Percentiles rank a stretch among this genome's conserved stretches.
Evolutionary conservation across 1,140 invertebrate species (phyloP).

Genomic region (Penaeus chinensis): DNA sequence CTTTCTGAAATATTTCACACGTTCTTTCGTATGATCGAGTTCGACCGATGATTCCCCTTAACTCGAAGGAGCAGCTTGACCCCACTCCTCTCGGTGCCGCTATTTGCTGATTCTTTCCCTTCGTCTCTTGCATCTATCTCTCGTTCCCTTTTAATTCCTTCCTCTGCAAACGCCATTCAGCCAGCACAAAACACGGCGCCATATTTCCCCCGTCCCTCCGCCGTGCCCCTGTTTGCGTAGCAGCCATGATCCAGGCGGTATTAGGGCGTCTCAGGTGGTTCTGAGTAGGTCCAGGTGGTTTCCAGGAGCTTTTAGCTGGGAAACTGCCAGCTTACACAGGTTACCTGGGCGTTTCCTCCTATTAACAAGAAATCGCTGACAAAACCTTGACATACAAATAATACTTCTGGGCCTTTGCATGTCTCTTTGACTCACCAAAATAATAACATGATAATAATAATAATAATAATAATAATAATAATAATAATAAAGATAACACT

Average conservation of each 20-base stretch:
- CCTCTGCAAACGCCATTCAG: neutral
- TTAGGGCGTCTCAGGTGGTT: slow-evolving; percentile 47
- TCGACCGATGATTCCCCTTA: too few relatives aligned
- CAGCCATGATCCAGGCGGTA: slow-evolving; percentile 42
- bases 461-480: too few relatives aligned
- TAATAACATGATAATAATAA: too few relatives aligned
- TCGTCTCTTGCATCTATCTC: neutral
- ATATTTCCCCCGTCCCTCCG: neutral
- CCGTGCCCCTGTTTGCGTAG: neutral
- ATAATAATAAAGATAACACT: too few relatives aligned
- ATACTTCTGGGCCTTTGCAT: too few relatives aligned
- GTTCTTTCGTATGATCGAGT: too few relatives aligned
- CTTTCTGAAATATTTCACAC: too few relatives aligned
- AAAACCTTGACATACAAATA: neutral
- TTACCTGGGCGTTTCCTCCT: neutral
- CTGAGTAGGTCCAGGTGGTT: slow-evolving; percentile 45
- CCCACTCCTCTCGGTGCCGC: neutral
- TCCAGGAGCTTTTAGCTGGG: slow-evolving; percentile 25
- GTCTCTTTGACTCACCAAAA: too few relatives aligned
- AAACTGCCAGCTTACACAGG: slow-evolving; percentile 52
- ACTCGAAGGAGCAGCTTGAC: too few relatives aligned
- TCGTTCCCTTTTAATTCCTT: neutral
- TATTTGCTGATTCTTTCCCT: neutral
- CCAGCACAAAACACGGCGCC: neutral
- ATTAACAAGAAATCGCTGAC: neutral